Conservation (phyloP, 1,140 invertebrate species). For the Watersipora subatra region DNA sequence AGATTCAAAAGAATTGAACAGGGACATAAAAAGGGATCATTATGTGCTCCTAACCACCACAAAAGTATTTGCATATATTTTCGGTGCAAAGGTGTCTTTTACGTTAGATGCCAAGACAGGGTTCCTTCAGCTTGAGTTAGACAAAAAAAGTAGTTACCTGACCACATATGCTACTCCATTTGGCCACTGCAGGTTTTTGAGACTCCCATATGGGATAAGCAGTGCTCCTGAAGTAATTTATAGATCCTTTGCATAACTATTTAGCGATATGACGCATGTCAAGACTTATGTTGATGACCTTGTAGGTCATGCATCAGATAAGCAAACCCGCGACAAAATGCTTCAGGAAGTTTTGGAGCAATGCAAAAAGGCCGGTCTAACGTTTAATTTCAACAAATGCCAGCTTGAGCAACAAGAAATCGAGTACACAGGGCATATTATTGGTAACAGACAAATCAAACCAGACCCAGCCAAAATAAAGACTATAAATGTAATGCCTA, state of each 20-base stretch:
- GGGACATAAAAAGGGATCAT: slow-evolving; percentile 14
- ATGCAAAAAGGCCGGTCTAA: background rate
- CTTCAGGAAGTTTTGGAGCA: slow-evolving; percentile 4
- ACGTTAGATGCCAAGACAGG: slow-evolving; percentile 9
- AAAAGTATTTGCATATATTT: background rate
- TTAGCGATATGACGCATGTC: background rate
- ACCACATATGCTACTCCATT: background rate
- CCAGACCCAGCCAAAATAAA: slow-evolving; percentile 6
- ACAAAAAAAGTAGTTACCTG: slow-evolving; percentile 8
- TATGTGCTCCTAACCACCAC: slow-evolving; percentile 9
- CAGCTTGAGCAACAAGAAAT: background rate
- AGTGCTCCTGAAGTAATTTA: background rate
- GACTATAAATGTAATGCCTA: slow-evolving; percentile 9
- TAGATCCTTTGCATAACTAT: background rate
- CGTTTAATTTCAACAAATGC: slow-evolving; percentile 7
- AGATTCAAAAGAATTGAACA: slow-evolving; percentile 18
- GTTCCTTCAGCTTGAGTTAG: slow-evolving; percentile 10
- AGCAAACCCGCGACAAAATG: slow-evolving; percentile 10
- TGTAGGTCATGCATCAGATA: slow-evolving; percentile 3
- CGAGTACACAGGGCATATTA: slow-evolving; percentile 9
- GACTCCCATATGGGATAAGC: background rate
- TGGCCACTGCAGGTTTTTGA: background rate
- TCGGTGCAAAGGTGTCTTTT: slow-evolving; percentile 5
- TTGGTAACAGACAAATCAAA: background rate
- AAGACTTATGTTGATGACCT: slow-evolving; percentile 10